Evolutionary conservation across 2,797 vertebrate species (phyloP).

Genomic region (Loris lydekkerianus): DNA sequence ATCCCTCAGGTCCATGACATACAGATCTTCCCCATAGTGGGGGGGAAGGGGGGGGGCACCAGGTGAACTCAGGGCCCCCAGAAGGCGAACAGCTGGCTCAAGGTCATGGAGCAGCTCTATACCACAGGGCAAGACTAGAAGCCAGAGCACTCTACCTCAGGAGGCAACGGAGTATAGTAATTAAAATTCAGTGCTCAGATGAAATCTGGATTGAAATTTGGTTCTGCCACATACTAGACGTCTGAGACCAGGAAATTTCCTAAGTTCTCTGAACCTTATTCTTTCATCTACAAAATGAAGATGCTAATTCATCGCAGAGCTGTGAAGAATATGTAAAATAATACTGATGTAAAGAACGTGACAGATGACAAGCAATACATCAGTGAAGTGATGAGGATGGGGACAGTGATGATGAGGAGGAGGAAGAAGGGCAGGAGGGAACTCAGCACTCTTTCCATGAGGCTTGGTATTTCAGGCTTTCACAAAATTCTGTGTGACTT

Average conservation of each 20-base stretch:
- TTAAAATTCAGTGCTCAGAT: neutral
- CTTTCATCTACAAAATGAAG: neutral
- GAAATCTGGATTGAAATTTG: conserved; percentile 29
- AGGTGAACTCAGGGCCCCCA: neutral
- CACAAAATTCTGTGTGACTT: neutral
- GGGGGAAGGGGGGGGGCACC: no score
- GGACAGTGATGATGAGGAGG: neutral
- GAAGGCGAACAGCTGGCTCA: neutral
- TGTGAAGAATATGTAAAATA: neutral
- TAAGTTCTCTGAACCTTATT: neutral
- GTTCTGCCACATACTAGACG: neutral
- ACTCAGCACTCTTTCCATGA: neutral
- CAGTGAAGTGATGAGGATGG: neutral
- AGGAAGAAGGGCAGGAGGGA: neutral
- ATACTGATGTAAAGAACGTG: neutral
- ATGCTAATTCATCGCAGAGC: neutral
- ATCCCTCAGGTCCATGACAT: neutral
- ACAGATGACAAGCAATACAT: neutral
- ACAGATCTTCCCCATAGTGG: neutral
- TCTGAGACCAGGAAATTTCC: neutral
- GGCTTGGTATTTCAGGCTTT: neutral
- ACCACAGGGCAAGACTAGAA: no score
- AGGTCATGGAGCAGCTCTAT: neutral
- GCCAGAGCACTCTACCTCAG: neutral
- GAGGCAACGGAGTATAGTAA: neutral